Evolutionary conservation across 23 tunicate species (phyloP), one percentile per base, ranked within the genome.

Genomic region (Pegea sp.): DNA sequence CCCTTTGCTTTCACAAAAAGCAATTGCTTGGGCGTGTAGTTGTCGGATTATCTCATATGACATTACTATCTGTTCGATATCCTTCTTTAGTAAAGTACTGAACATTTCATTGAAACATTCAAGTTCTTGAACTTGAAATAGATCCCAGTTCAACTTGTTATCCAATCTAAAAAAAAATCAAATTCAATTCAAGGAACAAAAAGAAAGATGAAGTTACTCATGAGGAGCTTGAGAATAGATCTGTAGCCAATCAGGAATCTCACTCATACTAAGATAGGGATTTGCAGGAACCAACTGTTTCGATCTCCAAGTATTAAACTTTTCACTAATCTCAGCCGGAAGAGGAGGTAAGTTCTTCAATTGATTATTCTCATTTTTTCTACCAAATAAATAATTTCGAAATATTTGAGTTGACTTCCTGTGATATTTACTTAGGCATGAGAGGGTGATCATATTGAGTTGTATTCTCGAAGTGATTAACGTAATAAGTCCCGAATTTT

Each of bases 61-160:
- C 95, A 84, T 84, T 52, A 84, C 95, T 31, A 84, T 68, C 42
- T 84, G 87, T 49, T 84, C 79, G 67, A 84, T 53, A 59, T 84
- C 95, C 44, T 74, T 74, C 62, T 84, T 84, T 84, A 84, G 73
- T 3, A 84, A 67, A 84, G 74, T 84, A 2, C 84, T 73, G 31
- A 84, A 53, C 84, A 74, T 84, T 34, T 84, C 95, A 34, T 72
- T 62, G 59, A 84, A 84, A 49, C 84, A 73, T 44, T 84, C 95
- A 49, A 84, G 54, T 60, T 84, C 93, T 23, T 80, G 80, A 34
- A 71, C 77, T 65, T 80, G 79, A 52, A 80, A 80, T 24, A 80
- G 44, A 22, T 80, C 80, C 80, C 80, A 80, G 3, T 75, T 64
- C 16, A 80, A 49, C 28, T 72, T 80, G 69, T 60, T 71, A 49